Percentiles rank a stretch among this genome's conserved stretches.
These are phyloP conservation scores for Seira ritae DNA, from an alignment of 2,888 invertebrate genomes.

Conservation along the genomic window DNA sequence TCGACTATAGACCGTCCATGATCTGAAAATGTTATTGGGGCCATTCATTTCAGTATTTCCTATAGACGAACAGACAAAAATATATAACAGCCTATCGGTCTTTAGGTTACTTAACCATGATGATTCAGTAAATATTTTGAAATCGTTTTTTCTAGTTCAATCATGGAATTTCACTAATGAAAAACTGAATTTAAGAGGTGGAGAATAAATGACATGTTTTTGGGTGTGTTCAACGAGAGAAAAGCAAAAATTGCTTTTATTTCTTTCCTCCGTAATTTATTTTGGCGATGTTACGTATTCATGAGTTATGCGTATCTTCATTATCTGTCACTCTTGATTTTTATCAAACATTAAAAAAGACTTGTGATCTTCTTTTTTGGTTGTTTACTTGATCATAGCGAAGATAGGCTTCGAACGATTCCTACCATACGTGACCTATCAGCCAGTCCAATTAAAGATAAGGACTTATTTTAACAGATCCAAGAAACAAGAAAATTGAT, in stretches of 20 bases:
- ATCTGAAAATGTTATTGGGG: not conserved
- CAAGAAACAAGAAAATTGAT: constrained; percentile 13
- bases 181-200: not conserved
- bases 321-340: constrained; percentile 42
- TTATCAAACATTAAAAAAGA: constrained; percentile 24
- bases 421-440: constrained; percentile 46
- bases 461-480: not conserved
- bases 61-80: not conserved
- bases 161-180: constrained; percentile 2
- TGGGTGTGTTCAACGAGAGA: constrained; percentile 37
- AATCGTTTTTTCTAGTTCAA: not conserved
- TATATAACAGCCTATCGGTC: not conserved
- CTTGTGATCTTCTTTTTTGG: constrained; percentile 13
- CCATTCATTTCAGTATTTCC: not conserved
- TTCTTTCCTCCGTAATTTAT: constrained; percentile 22
- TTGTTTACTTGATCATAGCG: constrained; percentile 5
- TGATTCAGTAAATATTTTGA: constrained; percentile 21
- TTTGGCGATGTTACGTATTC: too few relatives aligned
- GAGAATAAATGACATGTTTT: constrained; percentile 30
- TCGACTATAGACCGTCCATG: not conserved
- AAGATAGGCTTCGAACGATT: constrained; percentile 6
- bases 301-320: constrained; percentile 12
- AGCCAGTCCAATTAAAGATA: constrained; percentile 12
- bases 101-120: constrained; percentile 8
- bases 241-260: constrained; percentile 6